A percentile compares a stretch with the other conserved stretches of the same genome.
Conservation (phyloP, 2,888 invertebrate genomes). For the Tipula vernalis region DNA sequence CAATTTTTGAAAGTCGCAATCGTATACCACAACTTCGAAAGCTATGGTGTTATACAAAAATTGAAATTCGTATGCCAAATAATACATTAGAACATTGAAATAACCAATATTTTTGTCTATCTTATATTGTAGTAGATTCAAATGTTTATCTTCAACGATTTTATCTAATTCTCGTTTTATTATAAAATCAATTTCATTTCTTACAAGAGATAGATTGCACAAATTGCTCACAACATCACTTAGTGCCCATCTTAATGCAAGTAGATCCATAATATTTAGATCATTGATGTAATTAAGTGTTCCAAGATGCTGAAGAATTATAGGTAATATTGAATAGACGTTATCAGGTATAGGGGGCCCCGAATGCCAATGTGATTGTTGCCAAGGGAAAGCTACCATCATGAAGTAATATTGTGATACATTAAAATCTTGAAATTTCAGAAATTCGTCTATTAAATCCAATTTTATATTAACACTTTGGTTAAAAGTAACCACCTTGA, state of each 20-base stretch:
- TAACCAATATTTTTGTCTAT: not conserved
- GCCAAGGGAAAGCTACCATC: not conserved
- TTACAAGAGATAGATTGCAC: not conserved
- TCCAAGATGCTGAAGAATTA: too few species aligned
- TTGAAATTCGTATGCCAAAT: not conserved
- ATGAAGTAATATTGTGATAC: not conserved
- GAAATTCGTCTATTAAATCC: not conserved
- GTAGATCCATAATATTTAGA: not conserved
- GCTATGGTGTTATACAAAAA: too few species aligned
- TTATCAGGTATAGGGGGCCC: too few species aligned
- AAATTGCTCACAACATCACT: not conserved
- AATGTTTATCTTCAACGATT: not conserved
- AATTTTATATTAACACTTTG: not conserved
- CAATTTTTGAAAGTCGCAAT: too few species aligned
- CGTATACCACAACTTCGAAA: too few species aligned
- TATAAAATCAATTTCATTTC: not conserved
- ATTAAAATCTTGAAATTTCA: not conserved
- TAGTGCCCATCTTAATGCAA: not conserved
- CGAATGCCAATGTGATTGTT: not conserved
- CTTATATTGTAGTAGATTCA: not conserved
- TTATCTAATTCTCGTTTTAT: not conserved
- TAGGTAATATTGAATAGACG: too few species aligned
- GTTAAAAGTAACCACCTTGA: not conserved
- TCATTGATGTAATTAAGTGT: too few species aligned
- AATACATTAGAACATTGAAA: not conserved